A percentile compares a stretch with the other conserved stretches of the same genome.
phyloP scores from a whole-genome alignment of 2,797 vertebrate species.

The Falco biarmicus region DNA sequence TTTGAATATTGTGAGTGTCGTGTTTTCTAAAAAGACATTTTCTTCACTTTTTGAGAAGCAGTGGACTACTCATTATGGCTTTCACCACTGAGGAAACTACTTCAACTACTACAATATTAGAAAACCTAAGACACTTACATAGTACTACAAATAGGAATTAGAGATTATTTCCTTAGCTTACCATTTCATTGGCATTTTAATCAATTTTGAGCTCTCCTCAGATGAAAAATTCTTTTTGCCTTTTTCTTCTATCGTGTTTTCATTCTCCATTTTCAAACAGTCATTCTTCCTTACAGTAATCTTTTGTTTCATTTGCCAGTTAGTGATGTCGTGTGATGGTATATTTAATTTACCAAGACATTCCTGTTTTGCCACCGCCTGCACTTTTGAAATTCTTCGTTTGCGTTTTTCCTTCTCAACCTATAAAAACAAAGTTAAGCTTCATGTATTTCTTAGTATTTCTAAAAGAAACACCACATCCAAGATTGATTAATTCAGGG shows the following conservation, averaged over 20 bases:
- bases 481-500: neutral
- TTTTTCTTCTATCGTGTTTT: neutral
- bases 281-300: neutral
- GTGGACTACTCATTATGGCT: neutral
- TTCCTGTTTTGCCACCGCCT: neutral
- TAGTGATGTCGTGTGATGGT: neutral
- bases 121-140: neutral
- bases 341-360: neutral
- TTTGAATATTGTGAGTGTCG: neutral
- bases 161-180: conserved; percentile 22
- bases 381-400: neutral
- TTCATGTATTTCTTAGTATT: neutral
- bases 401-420: conserved; percentile 65
- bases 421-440: conserved; percentile 73
- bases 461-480: neutral
- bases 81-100: neutral
- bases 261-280: neutral
- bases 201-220: neutral
- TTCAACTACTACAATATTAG: neutral
- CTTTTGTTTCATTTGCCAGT: neutral
- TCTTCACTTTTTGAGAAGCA: neutral
- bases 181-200: conserved; percentile 5
- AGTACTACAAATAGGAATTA: neutral
- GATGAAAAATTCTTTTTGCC: neutral
- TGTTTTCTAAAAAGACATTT: neutral